These are phyloP conservation scores for Toxotes chatareus DNA, from an alignment of 2,113 vertebrate genomes.

Conservation along the genomic window DNA sequence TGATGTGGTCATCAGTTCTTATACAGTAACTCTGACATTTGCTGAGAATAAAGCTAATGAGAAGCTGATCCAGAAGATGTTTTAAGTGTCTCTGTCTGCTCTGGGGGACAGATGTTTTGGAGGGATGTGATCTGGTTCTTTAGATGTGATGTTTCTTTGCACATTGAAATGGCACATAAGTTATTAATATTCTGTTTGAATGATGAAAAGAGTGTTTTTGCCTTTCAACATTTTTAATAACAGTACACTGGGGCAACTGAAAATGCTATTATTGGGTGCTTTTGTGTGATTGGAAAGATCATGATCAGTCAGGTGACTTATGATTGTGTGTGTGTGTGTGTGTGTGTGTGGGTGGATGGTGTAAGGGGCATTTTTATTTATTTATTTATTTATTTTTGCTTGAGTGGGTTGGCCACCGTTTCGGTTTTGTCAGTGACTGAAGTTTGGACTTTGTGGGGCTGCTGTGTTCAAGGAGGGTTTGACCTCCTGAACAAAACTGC, in stretches of 20 bases:
- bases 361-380: conserved; percentile 8
- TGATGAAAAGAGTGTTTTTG: neutral
- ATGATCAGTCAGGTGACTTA: conserved; percentile 13
- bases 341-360: conserved; percentile 44
- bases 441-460: conserved; percentile 29
- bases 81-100: neutral
- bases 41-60: neutral
- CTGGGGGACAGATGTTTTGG: neutral
- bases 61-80: conserved; percentile 1
- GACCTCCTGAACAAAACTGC: conserved; percentile 44
- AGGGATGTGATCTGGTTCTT: neutral
- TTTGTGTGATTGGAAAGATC: conserved; percentile 20
- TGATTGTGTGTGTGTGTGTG: conserved; percentile 16
- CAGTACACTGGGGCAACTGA: neutral
- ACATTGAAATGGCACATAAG: neutral
- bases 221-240: neutral
- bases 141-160: conserved; percentile 9
- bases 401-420: conserved; percentile 35
- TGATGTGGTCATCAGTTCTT: conserved; percentile 33
- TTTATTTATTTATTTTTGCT: neutral
- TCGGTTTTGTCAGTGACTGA: conserved; percentile 17
- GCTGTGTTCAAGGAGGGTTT: conserved; percentile 28
- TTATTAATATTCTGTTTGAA: neutral
- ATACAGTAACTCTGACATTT: conserved; percentile 3
- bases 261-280: neutral